These are phyloP conservation scores for Urocynchramus pylzowi DNA, from an alignment of 2,113 vertebrate species.

Conservation along the genomic window DNA sequence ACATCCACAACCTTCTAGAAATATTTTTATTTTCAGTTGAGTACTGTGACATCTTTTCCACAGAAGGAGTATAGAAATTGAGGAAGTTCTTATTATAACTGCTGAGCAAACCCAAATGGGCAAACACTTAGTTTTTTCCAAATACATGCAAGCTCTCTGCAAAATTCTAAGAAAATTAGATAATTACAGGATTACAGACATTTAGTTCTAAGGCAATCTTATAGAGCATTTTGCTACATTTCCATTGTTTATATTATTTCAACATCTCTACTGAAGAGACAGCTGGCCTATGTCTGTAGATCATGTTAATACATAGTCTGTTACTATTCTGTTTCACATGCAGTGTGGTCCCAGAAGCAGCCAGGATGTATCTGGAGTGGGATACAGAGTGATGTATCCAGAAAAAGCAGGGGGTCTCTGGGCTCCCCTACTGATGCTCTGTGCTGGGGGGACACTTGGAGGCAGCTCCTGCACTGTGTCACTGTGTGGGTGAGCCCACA, in stretches of 20 bases:
- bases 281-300: neutral
- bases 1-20: neutral
- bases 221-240: neutral
- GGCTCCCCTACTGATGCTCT: neutral
- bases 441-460: rapidly evolving
- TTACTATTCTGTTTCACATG: neutral
- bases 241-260: neutral
- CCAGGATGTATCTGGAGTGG: neutral
- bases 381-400: neutral
- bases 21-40: neutral
- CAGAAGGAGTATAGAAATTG: neutral
- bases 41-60: constrained; percentile 13
- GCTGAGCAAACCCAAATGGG: neutral
- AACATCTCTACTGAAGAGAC: neutral
- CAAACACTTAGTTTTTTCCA: neutral
- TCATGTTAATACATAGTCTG: neutral
- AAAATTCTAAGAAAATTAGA: neutral
- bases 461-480: rapidly evolving
- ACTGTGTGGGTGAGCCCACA: rapidly evolving
- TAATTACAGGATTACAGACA: neutral
- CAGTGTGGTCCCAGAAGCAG: neutral
- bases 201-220: neutral
- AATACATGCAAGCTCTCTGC: neutral
- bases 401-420: neutral
- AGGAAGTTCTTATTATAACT: constrained; percentile 26